Evolutionary conservation across 1,140 invertebrate genomes (phyloP).

Genomic region (Drosophila ficusphila): DNA sequence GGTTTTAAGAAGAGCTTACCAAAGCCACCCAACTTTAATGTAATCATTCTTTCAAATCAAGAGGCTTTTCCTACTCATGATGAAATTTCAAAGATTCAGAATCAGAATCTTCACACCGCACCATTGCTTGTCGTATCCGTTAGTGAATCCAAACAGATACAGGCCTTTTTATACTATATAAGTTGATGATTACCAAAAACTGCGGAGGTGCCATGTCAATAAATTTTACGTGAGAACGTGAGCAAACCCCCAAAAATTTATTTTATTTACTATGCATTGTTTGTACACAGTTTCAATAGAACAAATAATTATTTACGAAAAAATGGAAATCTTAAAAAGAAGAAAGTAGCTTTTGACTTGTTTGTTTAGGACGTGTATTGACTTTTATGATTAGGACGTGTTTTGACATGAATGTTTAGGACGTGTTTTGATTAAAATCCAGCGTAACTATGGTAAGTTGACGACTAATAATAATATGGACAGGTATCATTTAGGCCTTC

Average conservation of each 20-base stretch:
- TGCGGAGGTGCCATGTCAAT: conserved; percentile 25
- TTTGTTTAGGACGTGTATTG: not conserved
- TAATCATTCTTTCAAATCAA: conserved; percentile 51
- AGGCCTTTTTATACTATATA: conserved; percentile 79
- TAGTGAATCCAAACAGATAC: conserved; percentile 81
- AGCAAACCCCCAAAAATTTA: not conserved
- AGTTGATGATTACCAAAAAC: conserved; percentile 48
- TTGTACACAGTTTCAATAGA: not conserved
- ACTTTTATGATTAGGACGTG: conserved; percentile 1
- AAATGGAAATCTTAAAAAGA: not conserved
- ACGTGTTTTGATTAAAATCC: not conserved
- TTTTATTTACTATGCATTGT: conserved; percentile 7
- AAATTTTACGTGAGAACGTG: conserved; percentile 33
- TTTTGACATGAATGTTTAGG: conserved; percentile 3
- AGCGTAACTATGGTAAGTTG: conserved; percentile 38
- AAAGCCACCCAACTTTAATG: conserved; percentile 59
- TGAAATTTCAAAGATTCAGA: conserved; percentile 52
- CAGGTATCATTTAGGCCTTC: too few relatives aligned
- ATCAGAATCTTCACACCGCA: conserved; percentile 28
- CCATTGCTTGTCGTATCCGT: conserved; percentile 72
- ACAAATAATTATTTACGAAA: conserved; percentile 15
- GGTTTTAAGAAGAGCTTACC: conserved; percentile 68
- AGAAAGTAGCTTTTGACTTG: conserved; percentile 3
- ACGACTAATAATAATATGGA: too few relatives aligned
- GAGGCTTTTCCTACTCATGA: conserved; percentile 61